Conservation (phyloP, 2,113 vertebrate genomes). For the Uropsilus gracilis region DNA sequence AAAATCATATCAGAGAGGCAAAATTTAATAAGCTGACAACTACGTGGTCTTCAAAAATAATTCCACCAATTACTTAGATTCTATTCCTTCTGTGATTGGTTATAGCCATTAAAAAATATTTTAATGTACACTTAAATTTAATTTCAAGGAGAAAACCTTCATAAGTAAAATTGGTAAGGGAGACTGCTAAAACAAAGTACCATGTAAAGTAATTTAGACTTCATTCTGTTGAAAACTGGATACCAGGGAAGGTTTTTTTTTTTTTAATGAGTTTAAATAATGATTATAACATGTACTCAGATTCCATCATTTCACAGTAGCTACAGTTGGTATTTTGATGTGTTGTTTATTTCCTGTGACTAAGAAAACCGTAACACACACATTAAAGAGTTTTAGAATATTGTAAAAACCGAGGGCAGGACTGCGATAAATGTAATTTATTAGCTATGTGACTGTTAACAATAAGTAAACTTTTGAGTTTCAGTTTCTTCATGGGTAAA, state of each 20-base stretch:
- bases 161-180: neutral
- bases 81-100: neutral
- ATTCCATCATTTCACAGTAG: constrained; percentile 45
- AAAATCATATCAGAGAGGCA: constrained; percentile 51
- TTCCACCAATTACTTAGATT: constrained; percentile 5
- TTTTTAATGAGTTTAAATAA: constrained; percentile 2
- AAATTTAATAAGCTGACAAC: constrained; percentile 40
- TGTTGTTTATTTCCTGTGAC: constrained; percentile 10
- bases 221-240: neutral
- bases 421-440: neutral
- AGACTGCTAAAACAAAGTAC: neutral
- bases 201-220: constrained; percentile 15
- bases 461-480: neutral
- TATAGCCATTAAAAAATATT: constrained; percentile 48
- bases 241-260: neutral
- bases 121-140: constrained; percentile 26
- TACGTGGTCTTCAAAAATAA: neutral
- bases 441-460: neutral
- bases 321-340: neutral
- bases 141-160: neutral
- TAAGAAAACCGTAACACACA: neutral
- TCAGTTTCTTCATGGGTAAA: neutral
- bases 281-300: neutral
- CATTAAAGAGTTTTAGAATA: neutral
- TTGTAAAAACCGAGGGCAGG: neutral